Percentiles rank a stretch among this genome's conserved stretches.
These are phyloP conservation scores for Eurytoma adleriae DNA, from an alignment of 2,888 invertebrate species.

Conservation along the genomic window DNA sequence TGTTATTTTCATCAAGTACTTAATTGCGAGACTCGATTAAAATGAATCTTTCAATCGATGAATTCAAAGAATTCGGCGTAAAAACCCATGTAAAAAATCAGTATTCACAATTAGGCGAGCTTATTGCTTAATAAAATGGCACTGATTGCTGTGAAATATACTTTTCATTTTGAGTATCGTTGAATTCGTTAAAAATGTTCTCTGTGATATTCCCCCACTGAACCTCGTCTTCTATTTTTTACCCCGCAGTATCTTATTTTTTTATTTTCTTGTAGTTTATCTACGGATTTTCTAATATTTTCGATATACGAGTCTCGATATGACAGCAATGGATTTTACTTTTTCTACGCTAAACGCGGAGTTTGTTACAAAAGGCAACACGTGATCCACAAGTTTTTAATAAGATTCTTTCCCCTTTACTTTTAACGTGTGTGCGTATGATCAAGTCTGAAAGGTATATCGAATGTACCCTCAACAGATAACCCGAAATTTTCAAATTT, in stretches of 20 bases:
- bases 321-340: constrained; percentile 57
- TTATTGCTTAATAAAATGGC: constrained; percentile 75
- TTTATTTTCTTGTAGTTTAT: constrained; percentile 38
- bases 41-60: constrained; percentile 36
- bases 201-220: constrained; percentile 14
- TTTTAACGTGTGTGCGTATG: constrained; percentile 49
- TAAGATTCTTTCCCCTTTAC: constrained; percentile 54
- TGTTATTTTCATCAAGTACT: constrained; percentile 45
- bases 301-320: constrained; percentile 51
- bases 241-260: constrained; percentile 15
- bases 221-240: constrained; percentile 44
- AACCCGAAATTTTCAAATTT: constrained; percentile 23
- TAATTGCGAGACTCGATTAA: constrained; percentile 36
- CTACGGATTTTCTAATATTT: constrained; percentile 34
- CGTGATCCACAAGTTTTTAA: constrained; percentile 65
- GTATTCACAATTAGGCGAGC: constrained; percentile 62
- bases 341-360: constrained; percentile 60
- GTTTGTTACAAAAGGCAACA: constrained; percentile 74
- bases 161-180: constrained; percentile 61
- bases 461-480: constrained; percentile 25
- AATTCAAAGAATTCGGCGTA: constrained; percentile 40
- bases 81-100: constrained; percentile 50
- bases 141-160: constrained; percentile 70
- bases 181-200: constrained; percentile 57
- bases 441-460: constrained; percentile 36